phyloP scores from a whole-genome alignment of 2,888 invertebrate species.

The Eupithecia inturbata region DNA sequence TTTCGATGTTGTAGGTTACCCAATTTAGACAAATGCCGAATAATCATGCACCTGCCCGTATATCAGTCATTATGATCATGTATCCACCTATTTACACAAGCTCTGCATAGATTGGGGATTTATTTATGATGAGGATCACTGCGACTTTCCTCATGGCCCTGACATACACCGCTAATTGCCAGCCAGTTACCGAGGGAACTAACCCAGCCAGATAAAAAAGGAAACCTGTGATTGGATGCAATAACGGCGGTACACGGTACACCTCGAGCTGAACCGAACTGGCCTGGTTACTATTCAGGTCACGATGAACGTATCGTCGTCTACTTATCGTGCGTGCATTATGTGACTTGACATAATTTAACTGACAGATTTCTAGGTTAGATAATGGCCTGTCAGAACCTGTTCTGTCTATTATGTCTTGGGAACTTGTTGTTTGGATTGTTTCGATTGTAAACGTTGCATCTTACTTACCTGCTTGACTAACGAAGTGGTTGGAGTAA shows the following conservation, averaged over 20 bases:
- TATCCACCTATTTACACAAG: not conserved
- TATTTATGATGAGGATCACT: not conserved
- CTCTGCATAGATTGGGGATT: not conserved
- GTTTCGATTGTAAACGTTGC: not conserved
- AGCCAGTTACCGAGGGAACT: not conserved
- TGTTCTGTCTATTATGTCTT: slow-evolving; percentile 26
- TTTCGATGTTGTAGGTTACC: not conserved
- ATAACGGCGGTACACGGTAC: slow-evolving; percentile 52
- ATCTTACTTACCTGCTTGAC: slow-evolving; percentile 1
- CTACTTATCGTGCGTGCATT: slow-evolving; percentile 52
- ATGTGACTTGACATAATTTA: slow-evolving; percentile 63
- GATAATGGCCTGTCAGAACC: slow-evolving; percentile 41
- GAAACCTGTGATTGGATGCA: slow-evolving; percentile 44
- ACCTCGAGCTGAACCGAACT: slow-evolving; percentile 34
- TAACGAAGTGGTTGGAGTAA: not conserved
- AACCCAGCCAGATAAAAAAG: slow-evolving; percentile 9
- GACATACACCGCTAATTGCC: not conserved
- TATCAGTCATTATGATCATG: not conserved
- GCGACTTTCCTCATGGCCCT: not conserved
- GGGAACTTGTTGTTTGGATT: slow-evolving; percentile 12
- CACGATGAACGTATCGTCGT: slow-evolving; percentile 55
- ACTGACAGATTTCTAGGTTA: slow-evolving; percentile 50
- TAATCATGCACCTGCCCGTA: not conserved
- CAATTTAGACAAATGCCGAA: not conserved
- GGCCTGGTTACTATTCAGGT: slow-evolving; percentile 65